Conservation (phyloP, 2,888 invertebrate species). For the Standfussiana lucernea region DNA sequence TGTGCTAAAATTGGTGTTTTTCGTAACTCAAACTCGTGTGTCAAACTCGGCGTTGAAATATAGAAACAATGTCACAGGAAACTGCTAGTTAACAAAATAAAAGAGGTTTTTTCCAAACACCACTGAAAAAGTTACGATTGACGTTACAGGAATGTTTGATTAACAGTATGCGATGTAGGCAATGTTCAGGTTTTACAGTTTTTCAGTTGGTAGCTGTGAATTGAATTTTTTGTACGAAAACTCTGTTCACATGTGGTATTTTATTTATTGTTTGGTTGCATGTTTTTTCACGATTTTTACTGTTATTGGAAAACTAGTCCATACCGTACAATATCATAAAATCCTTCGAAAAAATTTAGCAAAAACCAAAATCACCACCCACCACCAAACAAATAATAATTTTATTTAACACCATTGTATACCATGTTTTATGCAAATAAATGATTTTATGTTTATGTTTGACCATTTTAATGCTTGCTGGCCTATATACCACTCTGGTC, state of each 20-base stretch:
- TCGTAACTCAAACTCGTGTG: background rate
- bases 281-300: background rate
- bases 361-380: too few relatives aligned
- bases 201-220: slow-evolving; percentile 15
- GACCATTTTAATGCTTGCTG: too few relatives aligned
- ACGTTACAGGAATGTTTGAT: slow-evolving; percentile 51
- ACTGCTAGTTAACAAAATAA: slow-evolving; percentile 4
- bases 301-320: slow-evolving; percentile 1
- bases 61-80: background rate
- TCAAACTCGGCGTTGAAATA: background rate
- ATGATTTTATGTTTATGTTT: too few relatives aligned
- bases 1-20: background rate
- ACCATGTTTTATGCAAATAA: too few relatives aligned
- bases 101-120: background rate
- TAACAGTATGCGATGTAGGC: slow-evolving; percentile 16
- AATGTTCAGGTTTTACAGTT: slow-evolving; percentile 23
- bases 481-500: too few relatives aligned
- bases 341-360: too few relatives aligned
- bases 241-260: background rate
- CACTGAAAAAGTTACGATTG: background rate
- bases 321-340: background rate
- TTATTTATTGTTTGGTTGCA: background rate
- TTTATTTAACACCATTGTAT: too few relatives aligned
- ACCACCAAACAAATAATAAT: too few relatives aligned
- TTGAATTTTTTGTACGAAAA: slow-evolving; percentile 21